Percentiles rank a stretch among this genome's conserved stretches.
These are phyloP conservation scores for Toxonevra muliebris DNA, from an alignment of 2,888 invertebrate genomes.

Conservation along the genomic window DNA sequence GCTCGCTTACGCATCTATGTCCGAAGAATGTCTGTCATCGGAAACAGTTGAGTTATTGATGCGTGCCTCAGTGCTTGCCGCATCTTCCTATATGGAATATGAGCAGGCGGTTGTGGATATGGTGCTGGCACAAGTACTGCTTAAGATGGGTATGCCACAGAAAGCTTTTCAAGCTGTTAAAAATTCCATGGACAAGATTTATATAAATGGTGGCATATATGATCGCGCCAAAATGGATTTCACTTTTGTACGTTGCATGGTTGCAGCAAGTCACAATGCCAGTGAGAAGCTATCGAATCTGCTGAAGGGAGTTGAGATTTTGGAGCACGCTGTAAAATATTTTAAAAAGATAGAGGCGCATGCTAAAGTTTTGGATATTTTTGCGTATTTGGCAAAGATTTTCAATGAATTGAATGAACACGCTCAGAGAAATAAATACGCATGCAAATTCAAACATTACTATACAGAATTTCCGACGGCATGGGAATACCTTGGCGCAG, in stretches of 20 bases:
- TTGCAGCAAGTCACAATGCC: constrained; percentile 68
- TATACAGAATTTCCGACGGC: constrained; percentile 75
- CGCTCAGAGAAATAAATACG: constrained; percentile 80
- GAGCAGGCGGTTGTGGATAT: constrained; percentile 78
- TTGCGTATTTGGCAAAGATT: constrained; percentile 70
- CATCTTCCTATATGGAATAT: constrained; percentile 80
- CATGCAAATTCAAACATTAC: constrained; percentile 81
- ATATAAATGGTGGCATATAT: constrained; percentile 83
- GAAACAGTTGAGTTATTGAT: constrained; percentile 71
- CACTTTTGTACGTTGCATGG: constrained; percentile 80
- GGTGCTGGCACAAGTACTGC: constrained; percentile 81
- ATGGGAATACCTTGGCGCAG: constrained; percentile 59
- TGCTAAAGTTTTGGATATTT: constrained; percentile 75
- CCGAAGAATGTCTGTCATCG: constrained; percentile 65
- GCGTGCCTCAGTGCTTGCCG: constrained; percentile 78
- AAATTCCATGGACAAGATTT: constrained; percentile 74
- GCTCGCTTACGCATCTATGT: constrained; percentile 72
- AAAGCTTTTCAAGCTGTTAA: constrained; percentile 79
- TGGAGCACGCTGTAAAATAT: constrained; percentile 74
- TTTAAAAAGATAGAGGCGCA: constrained; percentile 81
- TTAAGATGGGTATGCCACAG: constrained; percentile 76
- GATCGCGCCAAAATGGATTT: constrained; percentile 82
- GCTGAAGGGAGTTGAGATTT: constrained; percentile 64
- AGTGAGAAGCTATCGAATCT: constrained; percentile 45
- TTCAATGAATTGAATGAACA: constrained; percentile 78